Evolutionary conservation across 2,797 vertebrate genomes (phyloP).

Genomic region (Eleutherodactylus coqui): DNA sequence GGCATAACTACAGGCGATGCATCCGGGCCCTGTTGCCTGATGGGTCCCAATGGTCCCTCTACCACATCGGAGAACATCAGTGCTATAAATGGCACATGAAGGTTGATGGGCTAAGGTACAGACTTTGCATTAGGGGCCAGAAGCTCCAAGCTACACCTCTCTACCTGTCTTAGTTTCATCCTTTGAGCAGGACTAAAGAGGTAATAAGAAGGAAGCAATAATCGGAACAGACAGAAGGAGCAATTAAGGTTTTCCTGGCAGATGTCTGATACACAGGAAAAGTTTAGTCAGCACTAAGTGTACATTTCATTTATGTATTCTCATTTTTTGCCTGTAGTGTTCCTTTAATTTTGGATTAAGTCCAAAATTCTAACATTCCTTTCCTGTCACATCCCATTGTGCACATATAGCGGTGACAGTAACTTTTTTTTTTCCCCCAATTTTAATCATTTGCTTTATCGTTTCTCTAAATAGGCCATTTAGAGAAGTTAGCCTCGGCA

Average conservation of each 20-base stretch:
- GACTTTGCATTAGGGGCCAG: background rate
- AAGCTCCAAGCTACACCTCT: background rate
- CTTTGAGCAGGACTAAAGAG: background rate
- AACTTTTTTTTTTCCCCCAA: background rate
- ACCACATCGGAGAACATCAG: background rate
- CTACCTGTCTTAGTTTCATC: background rate
- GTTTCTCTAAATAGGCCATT: background rate
- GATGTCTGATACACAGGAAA: slow-evolving; percentile 27
- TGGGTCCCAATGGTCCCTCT: background rate
- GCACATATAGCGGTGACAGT: slow-evolving; percentile 22
- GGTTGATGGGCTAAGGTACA: background rate
- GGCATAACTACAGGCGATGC: background rate
- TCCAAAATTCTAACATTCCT: slow-evolving; percentile 20
- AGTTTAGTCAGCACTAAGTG: slow-evolving; percentile 29
- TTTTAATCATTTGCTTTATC: slow-evolving; percentile 13
- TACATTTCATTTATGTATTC: slow-evolving; percentile 9
- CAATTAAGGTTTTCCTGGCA: slow-evolving; percentile 16
- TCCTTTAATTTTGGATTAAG: slow-evolving; percentile 36
- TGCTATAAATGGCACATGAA: background rate
- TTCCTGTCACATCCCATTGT: slow-evolving; percentile 18
- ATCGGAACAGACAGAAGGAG: slow-evolving; percentile 7
- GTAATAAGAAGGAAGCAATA: slow-evolving; percentile 23
- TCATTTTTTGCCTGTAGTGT: slow-evolving; percentile 26
- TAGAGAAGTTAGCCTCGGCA: background rate
- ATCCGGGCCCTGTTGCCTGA: background rate